phyloP scores from a whole-genome alignment of 2,113 vertebrate species.

The Burhinus bistriatus region DNA sequence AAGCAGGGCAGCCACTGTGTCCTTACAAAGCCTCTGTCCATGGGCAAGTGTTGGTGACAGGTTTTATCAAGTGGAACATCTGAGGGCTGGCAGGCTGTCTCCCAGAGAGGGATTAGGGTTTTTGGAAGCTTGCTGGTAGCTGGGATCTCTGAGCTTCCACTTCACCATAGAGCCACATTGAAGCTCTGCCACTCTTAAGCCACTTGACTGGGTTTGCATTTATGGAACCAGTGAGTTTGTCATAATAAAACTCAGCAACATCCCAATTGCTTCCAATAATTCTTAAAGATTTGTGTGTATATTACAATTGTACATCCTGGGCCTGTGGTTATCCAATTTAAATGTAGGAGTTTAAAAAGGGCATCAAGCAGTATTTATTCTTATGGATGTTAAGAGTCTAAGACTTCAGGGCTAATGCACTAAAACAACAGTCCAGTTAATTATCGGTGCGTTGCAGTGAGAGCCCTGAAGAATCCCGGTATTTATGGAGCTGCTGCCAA shows the following conservation, averaged over 20 bases:
- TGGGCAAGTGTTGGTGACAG: background rate
- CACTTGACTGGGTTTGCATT: background rate
- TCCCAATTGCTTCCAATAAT: background rate
- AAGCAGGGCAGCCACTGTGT: background rate
- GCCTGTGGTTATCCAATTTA: background rate
- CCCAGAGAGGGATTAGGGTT: background rate
- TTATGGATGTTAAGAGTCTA: background rate
- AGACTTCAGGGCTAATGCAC: background rate
- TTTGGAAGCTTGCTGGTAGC: background rate
- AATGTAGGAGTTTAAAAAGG: background rate
- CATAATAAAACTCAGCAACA: background rate
- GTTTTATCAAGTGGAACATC: conserved; percentile 30
- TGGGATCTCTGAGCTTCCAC: background rate
- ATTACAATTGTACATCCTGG: fast-evolving
- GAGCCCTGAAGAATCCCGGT: background rate
- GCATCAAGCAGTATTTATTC: background rate
- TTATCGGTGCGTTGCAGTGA: background rate
- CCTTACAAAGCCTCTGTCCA: background rate
- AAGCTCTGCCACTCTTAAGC: background rate
- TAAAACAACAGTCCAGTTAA: background rate
- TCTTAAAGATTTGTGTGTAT: background rate
- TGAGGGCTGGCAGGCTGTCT: background rate
- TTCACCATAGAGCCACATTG: background rate
- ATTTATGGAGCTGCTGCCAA: background rate
- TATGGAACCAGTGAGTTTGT: background rate